A percentile compares a stretch with the other conserved stretches of the same genome.
Evolutionary conservation across 2,888 invertebrate genomes (phyloP).

Genomic region (Ditula angustiorana): DNA sequence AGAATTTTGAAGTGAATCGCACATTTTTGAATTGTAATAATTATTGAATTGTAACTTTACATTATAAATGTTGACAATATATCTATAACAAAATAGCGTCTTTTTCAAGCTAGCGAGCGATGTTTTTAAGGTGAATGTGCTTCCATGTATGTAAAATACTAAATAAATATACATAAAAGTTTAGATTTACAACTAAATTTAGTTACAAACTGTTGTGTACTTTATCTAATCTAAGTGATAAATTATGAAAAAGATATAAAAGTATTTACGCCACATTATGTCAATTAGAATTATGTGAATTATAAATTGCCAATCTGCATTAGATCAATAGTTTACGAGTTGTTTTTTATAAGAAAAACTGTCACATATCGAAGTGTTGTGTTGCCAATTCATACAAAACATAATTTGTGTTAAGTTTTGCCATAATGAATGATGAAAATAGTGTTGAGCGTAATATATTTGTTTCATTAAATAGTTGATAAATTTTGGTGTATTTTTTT

Average conservation of each 20-base stretch:
- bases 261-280: slow-evolving; percentile 34
- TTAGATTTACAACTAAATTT: slow-evolving; percentile 40
- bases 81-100: slow-evolving; percentile 20
- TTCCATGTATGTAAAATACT: slow-evolving; percentile 51
- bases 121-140: slow-evolving; percentile 50
- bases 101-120: slow-evolving; percentile 41
- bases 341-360: background rate
- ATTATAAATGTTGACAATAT: slow-evolving; percentile 25
- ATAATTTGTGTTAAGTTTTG: slow-evolving; percentile 16
- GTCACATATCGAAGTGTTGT: slow-evolving; percentile 33
- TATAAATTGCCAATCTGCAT: background rate
- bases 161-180: slow-evolving; percentile 29
- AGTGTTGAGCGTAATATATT: slow-evolving; percentile 43
- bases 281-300: slow-evolving; percentile 33
- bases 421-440: slow-evolving; percentile 16
- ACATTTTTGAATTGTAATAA: slow-evolving; percentile 12
- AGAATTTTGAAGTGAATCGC: background rate
- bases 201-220: slow-evolving; percentile 45
- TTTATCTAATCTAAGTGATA: slow-evolving; percentile 39
- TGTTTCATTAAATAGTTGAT: slow-evolving; percentile 55
- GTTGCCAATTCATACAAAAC: slow-evolving; percentile 11
- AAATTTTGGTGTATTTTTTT: slow-evolving; percentile 44
- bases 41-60: slow-evolving; percentile 6
- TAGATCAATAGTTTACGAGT: background rate
- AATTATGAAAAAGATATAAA: slow-evolving; percentile 11